Base-by-base conservation (phyloP, 2,113 vertebrate genomes). In the Nothocercus julius region DNA sequence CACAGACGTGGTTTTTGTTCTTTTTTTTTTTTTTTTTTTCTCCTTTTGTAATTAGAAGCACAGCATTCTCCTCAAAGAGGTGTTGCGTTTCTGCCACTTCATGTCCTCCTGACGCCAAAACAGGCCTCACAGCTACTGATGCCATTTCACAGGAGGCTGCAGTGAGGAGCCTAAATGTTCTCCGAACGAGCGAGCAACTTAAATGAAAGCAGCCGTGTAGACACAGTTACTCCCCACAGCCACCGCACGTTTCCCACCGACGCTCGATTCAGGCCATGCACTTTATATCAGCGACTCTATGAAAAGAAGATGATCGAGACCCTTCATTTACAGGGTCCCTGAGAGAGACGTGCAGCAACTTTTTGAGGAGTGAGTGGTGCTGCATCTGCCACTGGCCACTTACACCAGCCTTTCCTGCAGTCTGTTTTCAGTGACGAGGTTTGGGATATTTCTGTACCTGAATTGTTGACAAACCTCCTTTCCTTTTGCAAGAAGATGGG, bases 11-110 rank as follows among this genome's bases (percentile, higher is more conserved):
- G 67, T 12, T 54, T 54, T 53, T 53, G 51, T 5, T 21, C 8
- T 49, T 24, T 53, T 13, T 53, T 53, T 12, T 9, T 49, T 53
- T 54, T 11, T 27, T 53, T 27, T 54, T 30, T 34, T 63, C 86
- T 56, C 79, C 75, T 22, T 27, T 91, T 87, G 40, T 34, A 76
- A 90, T 92, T 63, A 92, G 74, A 92, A 87, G 51, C 27, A 82
- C 66, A 79, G 53, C 30, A 42, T 47, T 75, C 58, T 69, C 21
- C 78, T 73, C 19, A 54, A 87, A 89, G 28, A 95, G 28, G 30
- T 40, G 59, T 69, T 91, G 89, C 58, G 66, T 72, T 92, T 76
- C 74, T 34, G 45, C 8, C 42, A 85, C 40, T 45, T 85, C 27
- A 38, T 6, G 19, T 77, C 56, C 81, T 62, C 62, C 42, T 67